Evolutionary conservation across 2,797 vertebrate species (phyloP).

Genomic region (Girardinus metallicus): DNA sequence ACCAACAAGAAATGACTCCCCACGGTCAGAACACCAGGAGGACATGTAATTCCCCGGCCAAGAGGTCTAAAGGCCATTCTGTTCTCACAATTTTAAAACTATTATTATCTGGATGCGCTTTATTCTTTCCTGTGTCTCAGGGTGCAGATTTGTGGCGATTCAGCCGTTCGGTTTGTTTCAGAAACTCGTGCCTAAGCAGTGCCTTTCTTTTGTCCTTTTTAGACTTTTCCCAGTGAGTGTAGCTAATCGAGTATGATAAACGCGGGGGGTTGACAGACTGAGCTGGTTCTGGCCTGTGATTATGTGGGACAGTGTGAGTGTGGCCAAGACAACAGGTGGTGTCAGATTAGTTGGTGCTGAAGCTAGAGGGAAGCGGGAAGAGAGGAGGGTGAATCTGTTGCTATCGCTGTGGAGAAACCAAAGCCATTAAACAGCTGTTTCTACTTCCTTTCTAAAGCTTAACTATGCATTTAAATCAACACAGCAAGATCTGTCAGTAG

Average conservation of each 20-base stretch:
- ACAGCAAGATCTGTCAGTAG: neutral
- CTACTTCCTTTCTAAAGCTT: constrained; percentile 51
- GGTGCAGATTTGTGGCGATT: constrained; percentile 1
- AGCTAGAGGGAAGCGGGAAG: constrained; percentile 51
- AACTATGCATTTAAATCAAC: constrained; percentile 40
- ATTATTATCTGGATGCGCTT: constrained; percentile 19
- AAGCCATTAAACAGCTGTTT: constrained; percentile 62
- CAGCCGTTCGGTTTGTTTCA: constrained; percentile 25
- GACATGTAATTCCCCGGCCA: constrained; percentile 10
- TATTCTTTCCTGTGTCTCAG: constrained; percentile 19
- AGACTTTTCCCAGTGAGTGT: constrained; percentile 55
- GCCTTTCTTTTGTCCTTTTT: constrained; percentile 35
- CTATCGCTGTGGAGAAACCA: constrained; percentile 49
- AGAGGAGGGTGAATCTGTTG: constrained; percentile 49
- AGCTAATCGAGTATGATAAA: constrained; percentile 55
- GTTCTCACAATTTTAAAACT: constrained; percentile 28
- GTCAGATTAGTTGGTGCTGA: constrained; percentile 71
- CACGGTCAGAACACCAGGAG: constrained; percentile 12
- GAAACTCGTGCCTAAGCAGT: constrained; percentile 38
- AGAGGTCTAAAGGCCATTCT: constrained; percentile 12
- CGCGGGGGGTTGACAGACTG: constrained; percentile 43
- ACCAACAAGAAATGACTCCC: constrained; percentile 52
- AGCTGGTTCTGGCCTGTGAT: constrained; percentile 56
- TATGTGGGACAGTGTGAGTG: constrained; percentile 60
- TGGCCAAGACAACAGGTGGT: constrained; percentile 78